Evolutionary conservation across 2,888 invertebrate species (phyloP).

Genomic region (Orthosia incerta): DNA sequence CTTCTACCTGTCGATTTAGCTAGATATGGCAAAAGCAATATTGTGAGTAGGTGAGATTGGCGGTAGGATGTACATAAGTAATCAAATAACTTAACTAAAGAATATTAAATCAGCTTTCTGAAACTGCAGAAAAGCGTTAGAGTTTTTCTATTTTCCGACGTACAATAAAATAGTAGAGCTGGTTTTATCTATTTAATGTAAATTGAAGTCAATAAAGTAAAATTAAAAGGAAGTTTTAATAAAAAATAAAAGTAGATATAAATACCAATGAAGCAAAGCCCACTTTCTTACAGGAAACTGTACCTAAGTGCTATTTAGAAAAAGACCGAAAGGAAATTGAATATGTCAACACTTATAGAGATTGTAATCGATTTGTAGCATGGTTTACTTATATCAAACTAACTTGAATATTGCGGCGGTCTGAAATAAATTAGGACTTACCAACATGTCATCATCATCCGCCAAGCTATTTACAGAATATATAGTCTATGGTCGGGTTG

Average conservation of each 20-base stretch:
- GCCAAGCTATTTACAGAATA: neutral
- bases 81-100: neutral
- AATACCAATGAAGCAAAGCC: too few species aligned
- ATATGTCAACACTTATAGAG: constrained; percentile 2
- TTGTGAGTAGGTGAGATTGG: too few species aligned
- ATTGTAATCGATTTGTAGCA: constrained; percentile 4
- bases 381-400: neutral
- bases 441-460: neutral
- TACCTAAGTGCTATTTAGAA: neutral
- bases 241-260: neutral
- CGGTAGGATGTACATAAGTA: too few species aligned
- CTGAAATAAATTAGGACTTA: neutral
- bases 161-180: neutral
- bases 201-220: neutral
- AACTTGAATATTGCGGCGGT: neutral
- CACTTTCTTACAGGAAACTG: neutral
- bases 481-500: neutral
- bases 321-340: constrained; percentile 9
- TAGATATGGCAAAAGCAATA: too few species aligned
- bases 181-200: neutral
- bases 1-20: too few species aligned
- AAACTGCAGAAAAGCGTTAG: neutral
- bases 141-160: neutral
- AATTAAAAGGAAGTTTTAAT: neutral
- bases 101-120: neutral